These are phyloP conservation scores for Corticium candelabrum DNA, from an alignment of 37 sponge, comb jelly and placozoan species.

Conservation along the genomic window DNA sequence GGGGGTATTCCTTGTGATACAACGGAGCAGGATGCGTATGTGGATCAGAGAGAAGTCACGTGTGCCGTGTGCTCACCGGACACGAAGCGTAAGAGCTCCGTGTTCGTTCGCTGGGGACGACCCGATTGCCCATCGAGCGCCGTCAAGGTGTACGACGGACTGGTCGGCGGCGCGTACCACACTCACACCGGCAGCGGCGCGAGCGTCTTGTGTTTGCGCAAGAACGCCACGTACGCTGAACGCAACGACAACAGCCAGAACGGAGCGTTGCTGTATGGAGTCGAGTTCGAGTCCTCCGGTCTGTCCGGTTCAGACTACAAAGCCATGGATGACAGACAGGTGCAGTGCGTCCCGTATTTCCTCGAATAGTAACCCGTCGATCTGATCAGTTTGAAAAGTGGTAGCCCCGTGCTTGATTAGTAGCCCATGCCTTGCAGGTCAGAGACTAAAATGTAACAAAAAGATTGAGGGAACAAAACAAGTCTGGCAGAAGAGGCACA, in stretches of 20 bases:
- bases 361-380: no score
- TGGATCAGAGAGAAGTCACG: not conserved
- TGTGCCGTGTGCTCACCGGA: constrained; percentile 1
- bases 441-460: no score
- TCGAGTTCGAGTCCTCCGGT: not conserved
- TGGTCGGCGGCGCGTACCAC: not conserved
- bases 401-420: no score
- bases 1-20: not conserved
- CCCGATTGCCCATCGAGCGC: not conserved
- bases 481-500: no score
- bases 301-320: not conserved
- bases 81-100: not conserved
- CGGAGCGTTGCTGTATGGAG: not conserved
- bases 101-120: not conserved
- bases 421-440: no score
- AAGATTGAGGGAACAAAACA: no score
- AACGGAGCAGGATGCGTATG: not conserved
- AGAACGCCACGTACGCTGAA: not conserved
- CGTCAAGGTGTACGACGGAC: not conserved
- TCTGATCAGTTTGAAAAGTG: no score
- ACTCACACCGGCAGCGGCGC: not conserved
- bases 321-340: not conserved
- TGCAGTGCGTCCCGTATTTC: no score
- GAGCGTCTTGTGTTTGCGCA: not conserved
- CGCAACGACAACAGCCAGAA: not conserved